A percentile compares a stretch with the other conserved stretches of the same genome.
Evolutionary conservation across 2,797 vertebrate genomes (phyloP).

Genomic region (Clarias laeviceps): DNA sequence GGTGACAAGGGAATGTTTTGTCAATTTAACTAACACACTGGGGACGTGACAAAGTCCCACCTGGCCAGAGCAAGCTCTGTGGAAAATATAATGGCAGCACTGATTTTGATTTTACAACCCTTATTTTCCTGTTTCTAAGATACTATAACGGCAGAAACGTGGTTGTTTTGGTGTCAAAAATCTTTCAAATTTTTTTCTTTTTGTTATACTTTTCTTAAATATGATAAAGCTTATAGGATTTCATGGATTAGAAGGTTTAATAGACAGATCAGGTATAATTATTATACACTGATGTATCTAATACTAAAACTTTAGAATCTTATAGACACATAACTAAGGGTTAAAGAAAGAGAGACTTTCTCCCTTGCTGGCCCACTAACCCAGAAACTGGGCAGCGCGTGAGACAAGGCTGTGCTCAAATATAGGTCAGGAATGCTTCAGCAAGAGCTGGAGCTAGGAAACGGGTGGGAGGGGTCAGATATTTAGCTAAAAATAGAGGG

Average conservation of each 20-base stretch:
- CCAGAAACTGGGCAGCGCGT: constrained; percentile 69
- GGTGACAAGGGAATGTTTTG: constrained; percentile 44
- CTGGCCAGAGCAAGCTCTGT: constrained; percentile 9
- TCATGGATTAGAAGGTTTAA: not conserved
- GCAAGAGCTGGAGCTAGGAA: constrained; percentile 46
- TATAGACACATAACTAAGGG: constrained; percentile 7
- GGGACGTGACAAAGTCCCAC: constrained; percentile 19
- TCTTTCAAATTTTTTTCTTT: not conserved
- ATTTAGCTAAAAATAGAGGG: constrained; percentile 60
- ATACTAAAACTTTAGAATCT: constrained; percentile 31
- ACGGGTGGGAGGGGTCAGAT: constrained; percentile 48
- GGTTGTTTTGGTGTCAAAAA: not conserved
- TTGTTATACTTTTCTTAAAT: not conserved
- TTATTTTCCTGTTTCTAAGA: not conserved
- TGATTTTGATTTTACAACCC: constrained; percentile 13
- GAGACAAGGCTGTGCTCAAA: constrained; percentile 63
- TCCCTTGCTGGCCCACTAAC: constrained; percentile 72
- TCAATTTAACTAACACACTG: constrained; percentile 22
- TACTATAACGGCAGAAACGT: constrained; percentile 5
- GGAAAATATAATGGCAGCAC: constrained; percentile 31
- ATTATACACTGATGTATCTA: constrained; percentile 10
- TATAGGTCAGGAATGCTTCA: constrained; percentile 72
- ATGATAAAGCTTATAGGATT: not conserved
- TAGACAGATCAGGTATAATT: not conserved
- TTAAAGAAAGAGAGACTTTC: constrained; percentile 55